These are phyloP conservation scores for Callopanchax toddi DNA, from an alignment of 2,113 vertebrate genomes.

Conservation along the genomic window DNA sequence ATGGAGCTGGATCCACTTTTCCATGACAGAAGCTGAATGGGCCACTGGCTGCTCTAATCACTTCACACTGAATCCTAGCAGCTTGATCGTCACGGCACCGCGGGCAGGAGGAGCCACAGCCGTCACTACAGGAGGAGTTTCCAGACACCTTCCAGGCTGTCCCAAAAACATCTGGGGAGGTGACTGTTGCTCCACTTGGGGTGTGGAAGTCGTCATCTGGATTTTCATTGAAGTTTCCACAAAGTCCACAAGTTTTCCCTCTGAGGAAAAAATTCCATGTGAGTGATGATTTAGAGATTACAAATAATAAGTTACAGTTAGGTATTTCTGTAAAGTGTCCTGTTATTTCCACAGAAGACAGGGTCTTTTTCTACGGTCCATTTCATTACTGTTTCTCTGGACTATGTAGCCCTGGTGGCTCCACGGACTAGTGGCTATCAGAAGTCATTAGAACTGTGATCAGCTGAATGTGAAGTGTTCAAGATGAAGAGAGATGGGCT, in stretches of 20 bases:
- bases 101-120: conserved; percentile 41
- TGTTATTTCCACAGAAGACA: too few relatives aligned
- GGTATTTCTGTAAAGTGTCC: too few relatives aligned
- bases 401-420: too few relatives aligned
- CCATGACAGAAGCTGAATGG: conserved; percentile 68
- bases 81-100: conserved; percentile 32
- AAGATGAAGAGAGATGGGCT: too few relatives aligned
- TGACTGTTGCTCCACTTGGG: conserved; percentile 35
- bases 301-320: too few relatives aligned
- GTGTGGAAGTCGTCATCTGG: conserved; percentile 58
- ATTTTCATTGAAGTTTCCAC: conserved; percentile 74
- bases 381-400: too few relatives aligned
- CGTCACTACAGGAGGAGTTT: conserved; percentile 42
- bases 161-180: conserved; percentile 42
- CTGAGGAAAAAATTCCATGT: too few relatives aligned
- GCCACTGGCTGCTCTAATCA: conserved; percentile 53
- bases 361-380: too few relatives aligned
- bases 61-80: conserved; percentile 46
- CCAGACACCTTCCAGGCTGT: conserved; percentile 54
- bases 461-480: too few relatives aligned
- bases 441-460: too few relatives aligned
- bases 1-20: conserved; percentile 45
- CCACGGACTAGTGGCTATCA: too few relatives aligned
- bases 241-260: conserved; percentile 65
- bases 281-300: too few relatives aligned